Evolutionary conservation across 2,888 invertebrate genomes (phyloP).

Genomic region (Druceiella hillmani): DNA sequence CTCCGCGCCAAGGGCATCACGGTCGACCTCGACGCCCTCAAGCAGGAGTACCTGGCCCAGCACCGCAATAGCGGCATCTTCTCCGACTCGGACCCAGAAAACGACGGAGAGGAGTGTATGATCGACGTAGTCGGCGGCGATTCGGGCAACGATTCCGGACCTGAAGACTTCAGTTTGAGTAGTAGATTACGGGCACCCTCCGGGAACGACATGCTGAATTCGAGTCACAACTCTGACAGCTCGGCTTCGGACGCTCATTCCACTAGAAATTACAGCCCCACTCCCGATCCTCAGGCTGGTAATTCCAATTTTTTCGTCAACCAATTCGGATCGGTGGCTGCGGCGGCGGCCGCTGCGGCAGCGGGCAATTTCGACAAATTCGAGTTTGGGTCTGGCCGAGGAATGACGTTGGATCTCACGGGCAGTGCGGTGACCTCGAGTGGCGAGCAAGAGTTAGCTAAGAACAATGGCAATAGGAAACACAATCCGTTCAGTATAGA

Average conservation of each 20-base stretch:
- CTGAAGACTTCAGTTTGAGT: conserved; percentile 59
- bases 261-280: conserved; percentile 43
- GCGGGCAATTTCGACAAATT: conserved; percentile 44
- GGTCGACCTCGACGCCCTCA: conserved; percentile 79
- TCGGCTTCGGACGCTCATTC: conserved; percentile 43
- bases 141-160: conserved; percentile 63
- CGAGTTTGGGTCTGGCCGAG: conserved; percentile 46
- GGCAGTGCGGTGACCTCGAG: conserved; percentile 36
- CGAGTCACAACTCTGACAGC: conserved; percentile 50
- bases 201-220: conserved; percentile 52
- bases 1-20: conserved; percentile 86
- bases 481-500: conserved; percentile 89
- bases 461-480: conserved; percentile 55
- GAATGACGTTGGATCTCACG: conserved; percentile 47
- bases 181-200: conserved; percentile 54
- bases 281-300: conserved; percentile 43
- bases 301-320: conserved; percentile 44
- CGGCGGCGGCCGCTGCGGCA: conserved; percentile 29
- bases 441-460: conserved; percentile 45
- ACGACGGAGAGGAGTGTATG: conserved; percentile 64
- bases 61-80: conserved; percentile 58
- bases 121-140: conserved; percentile 84
- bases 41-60: conserved; percentile 80
- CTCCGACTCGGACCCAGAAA: conserved; percentile 54
- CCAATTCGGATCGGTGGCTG: conserved; percentile 30